Base-by-base conservation (phyloP, 1,140 invertebrate species). In the Ditylenchus dipsaci region DNA sequence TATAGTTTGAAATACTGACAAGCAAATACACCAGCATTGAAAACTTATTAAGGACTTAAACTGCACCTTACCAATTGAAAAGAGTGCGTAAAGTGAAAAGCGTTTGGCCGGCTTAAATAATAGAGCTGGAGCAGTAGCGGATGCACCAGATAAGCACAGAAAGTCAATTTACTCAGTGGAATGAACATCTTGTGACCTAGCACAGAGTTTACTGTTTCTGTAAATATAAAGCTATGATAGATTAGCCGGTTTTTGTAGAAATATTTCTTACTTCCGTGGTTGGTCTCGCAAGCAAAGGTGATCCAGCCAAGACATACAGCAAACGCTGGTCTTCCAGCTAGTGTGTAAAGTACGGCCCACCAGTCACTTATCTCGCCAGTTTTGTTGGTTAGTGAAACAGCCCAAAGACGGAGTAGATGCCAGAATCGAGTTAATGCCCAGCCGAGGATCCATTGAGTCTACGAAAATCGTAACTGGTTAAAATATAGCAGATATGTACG, bases 261-360 rank as follows among this genome's bases (percentile, higher is more conserved):
- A n/a, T n/a, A n/a, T n/a, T n/a, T 5, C 49, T 53, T 15, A 90
- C 90, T 90, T 85, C 90, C 91, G 83, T 92, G 88, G 66, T 91
- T 91, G 29, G 90, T 91, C 23, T 90, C 89, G 79, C 91, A 94
- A 0, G 91, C 91, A 66, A 93, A 87, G 9, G 91, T 89, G 71
- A 93, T 89, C 91, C 91, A 95, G 0, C 89, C 87, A 17, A 93
- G 82, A 21, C 88, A 88, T 7, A 91, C 74, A 9, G 91, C 90
- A 90, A 91, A 94, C 17, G 89, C 87, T 57, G 89, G 90, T 81
- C 93, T 90, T 65, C 90, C 91, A 13, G 92, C 84, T 0, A 91
- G 89, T 74, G 89, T 90, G 83, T 93, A 93, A 1, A 89, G 86
- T 13, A 91, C 90, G 1, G 67, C 43, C 29, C 65, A 76, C 30